Percentiles rank a stretch among this genome's conserved stretches.
These are phyloP conservation scores for Rhopalosiphum padi DNA, from an alignment of 1,140 invertebrate species.

Conservation along the genomic window DNA sequence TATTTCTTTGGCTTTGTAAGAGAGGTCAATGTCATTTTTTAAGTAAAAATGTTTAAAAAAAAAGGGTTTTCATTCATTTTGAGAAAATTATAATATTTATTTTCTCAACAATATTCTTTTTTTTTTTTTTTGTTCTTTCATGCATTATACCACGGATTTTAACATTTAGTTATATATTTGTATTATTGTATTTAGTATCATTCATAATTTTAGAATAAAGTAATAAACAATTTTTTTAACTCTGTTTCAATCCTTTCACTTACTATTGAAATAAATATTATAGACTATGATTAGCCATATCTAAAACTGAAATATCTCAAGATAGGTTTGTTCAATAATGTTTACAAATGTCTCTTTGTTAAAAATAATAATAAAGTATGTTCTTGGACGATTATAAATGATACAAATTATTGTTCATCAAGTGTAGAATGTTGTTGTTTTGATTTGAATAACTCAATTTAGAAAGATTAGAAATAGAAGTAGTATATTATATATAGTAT, in stretches of 20 bases:
- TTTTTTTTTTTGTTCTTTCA: not conserved
- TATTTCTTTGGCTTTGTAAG: not conserved
- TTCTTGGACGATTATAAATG: not conserved
- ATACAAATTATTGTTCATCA: not conserved
- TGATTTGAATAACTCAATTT: not conserved
- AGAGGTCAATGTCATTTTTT: not conserved
- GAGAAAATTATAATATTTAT: not conserved
- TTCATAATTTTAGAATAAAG: not conserved
- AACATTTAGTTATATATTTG: not conserved
- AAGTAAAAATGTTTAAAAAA: not conserved
- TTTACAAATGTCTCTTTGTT: not conserved
- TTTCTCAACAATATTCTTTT: not conserved
- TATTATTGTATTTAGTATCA: not conserved
- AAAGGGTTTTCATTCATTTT: not conserved
- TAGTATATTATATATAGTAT: too few species aligned
- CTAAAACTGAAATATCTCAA: not conserved
- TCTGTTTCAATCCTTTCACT: not conserved
- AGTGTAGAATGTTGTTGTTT: not conserved
- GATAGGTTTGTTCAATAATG: not conserved
- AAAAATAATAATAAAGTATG: not conserved
- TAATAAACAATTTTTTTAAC: not conserved
- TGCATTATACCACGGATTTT: not conserved
- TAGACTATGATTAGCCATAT: not conserved
- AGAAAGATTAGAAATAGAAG: too few species aligned
- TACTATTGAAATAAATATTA: not conserved